These are phyloP conservation scores for Phrynocephalus guinanensis DNA, from an alignment of 2,797 vertebrate species.

Conservation along the genomic window DNA sequence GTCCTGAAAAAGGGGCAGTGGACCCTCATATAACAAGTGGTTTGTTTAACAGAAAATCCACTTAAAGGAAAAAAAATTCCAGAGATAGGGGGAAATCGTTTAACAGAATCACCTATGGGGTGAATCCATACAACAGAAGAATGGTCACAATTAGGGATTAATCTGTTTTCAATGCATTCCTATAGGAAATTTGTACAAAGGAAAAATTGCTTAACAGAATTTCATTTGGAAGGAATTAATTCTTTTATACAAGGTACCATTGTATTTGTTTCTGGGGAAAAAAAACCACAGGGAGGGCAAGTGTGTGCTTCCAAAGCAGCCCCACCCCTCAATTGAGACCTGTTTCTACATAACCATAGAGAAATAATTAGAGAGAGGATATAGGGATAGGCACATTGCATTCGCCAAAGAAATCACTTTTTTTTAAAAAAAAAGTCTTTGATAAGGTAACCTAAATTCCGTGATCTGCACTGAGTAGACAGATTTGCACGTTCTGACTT, in stretches of 20 bases:
- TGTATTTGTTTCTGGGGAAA: not conserved
- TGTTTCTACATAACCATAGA: not conserved
- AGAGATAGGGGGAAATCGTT: too few relatives aligned
- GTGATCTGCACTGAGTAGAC: not conserved
- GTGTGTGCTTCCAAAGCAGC: not conserved
- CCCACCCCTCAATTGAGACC: not conserved
- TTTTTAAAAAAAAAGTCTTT: not conserved
- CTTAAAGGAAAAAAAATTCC: too few relatives aligned
- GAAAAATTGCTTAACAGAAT: too few relatives aligned
- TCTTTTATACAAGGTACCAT: too few relatives aligned
- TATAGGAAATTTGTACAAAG: too few relatives aligned
- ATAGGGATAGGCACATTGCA: not conserved
- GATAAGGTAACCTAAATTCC: not conserved
- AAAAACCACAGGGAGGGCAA: not conserved
- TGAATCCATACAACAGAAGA: too few relatives aligned
- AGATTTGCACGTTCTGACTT: not conserved
- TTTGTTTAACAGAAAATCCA: too few relatives aligned
- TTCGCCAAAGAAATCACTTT: not conserved
- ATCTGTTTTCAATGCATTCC: too few relatives aligned
- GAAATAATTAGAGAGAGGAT: conserved; percentile 31
- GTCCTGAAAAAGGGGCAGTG: not conserved
- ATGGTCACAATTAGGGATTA: too few relatives aligned
- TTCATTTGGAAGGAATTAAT: too few relatives aligned
- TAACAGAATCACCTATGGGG: too few relatives aligned
- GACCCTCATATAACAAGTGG: too few relatives aligned